phyloP scores from a whole-genome alignment of 2,888 invertebrate genomes.

The Callyntrura guangdongensis region DNA sequence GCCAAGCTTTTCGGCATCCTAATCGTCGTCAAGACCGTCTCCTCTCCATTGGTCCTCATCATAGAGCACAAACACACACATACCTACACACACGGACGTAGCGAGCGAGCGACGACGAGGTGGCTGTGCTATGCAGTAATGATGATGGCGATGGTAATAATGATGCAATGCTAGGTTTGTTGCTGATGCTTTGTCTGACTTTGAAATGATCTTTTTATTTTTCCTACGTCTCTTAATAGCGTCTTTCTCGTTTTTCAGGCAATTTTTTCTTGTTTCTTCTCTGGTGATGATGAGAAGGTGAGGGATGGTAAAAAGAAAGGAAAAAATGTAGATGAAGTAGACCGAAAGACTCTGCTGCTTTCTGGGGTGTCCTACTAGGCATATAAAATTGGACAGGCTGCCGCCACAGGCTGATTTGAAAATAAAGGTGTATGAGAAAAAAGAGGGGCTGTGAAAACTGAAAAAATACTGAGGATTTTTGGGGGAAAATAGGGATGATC shows the following conservation, averaged over 20 bases:
- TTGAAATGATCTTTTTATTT: conserved; percentile 75
- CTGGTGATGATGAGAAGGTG: conserved; percentile 14
- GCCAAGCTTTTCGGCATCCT: conserved; percentile 50
- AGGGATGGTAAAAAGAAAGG: not conserved
- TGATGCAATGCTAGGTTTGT: conserved; percentile 20
- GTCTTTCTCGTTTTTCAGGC: not conserved
- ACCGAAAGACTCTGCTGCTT: not conserved
- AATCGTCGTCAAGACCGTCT: conserved; percentile 8
- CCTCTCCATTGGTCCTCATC: not conserved
- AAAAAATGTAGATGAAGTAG: not conserved
- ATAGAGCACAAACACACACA: conserved; percentile 11
- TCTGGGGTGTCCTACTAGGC: not conserved
- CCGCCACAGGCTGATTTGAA: conserved; percentile 47
- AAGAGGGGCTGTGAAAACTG: not conserved
- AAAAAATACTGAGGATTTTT: conserved; percentile 38
- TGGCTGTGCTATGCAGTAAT: conserved; percentile 15
- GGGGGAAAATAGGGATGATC: conserved; percentile 37
- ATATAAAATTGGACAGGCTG: not conserved
- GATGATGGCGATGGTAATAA: conserved; percentile 40
- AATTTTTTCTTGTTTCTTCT: conserved; percentile 20
- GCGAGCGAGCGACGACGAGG: not conserved
- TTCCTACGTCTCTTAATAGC: not conserved
- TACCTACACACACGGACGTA: not conserved
- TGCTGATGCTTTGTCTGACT: conserved; percentile 72
- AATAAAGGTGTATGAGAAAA: not conserved